Percentiles rank a stretch among this genome's conserved stretches.
Conservation (phyloP, 2,797 vertebrate genomes). For the Pyrocephalus nanus region DNA sequence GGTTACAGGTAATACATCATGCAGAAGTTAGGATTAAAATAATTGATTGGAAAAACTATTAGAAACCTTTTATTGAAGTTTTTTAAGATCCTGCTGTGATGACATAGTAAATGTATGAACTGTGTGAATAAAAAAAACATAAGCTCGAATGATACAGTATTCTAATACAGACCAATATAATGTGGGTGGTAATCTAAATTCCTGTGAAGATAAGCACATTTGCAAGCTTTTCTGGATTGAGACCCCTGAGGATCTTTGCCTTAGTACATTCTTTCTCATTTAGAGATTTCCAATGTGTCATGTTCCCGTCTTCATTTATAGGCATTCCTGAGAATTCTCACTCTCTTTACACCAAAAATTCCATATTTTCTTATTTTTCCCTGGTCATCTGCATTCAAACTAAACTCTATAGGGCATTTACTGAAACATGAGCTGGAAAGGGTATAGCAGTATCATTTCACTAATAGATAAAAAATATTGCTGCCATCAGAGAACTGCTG, state of each 20-base stretch:
- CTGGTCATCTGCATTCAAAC: not conserved
- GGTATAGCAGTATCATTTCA: not conserved
- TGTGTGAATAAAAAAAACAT: not conserved
- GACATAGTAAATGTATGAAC: not conserved
- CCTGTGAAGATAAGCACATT: not conserved
- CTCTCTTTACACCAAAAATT: not conserved
- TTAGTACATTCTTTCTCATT: not conserved
- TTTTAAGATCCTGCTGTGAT: not conserved
- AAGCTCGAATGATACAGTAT: not conserved
- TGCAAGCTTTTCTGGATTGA: not conserved
- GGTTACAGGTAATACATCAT: not conserved
- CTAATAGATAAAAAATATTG: not conserved
- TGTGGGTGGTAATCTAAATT: not conserved
- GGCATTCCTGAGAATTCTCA: not conserved
- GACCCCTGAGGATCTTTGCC: not conserved
- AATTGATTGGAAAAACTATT: not conserved
- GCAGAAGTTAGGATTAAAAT: not conserved
- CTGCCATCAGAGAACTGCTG: not conserved
- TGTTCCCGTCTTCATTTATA: not conserved
- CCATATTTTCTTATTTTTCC: not conserved
- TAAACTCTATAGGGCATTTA: not conserved
- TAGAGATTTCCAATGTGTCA: rapidly evolving
- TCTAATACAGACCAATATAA: not conserved
- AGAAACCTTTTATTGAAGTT: not conserved
- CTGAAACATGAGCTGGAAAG: not conserved